Evolutionary conservation across 2,113 vertebrate species (phyloP), one percentile per base, ranked within the genome.

Genomic region (Tragelaphus buxtoni): DNA sequence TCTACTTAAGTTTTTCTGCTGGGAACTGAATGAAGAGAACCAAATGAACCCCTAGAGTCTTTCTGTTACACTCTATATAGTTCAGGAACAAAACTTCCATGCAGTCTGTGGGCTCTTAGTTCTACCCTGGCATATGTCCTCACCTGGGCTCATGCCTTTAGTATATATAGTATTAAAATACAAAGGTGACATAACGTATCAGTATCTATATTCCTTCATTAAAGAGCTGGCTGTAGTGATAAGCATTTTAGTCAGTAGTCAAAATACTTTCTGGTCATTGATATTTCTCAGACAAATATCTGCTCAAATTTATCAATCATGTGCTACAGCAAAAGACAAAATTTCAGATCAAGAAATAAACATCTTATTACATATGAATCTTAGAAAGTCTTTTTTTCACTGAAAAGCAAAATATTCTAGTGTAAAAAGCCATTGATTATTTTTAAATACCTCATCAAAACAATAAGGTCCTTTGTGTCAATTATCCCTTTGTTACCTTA

Each of bases 371-470:
- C 2, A 63, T 22, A 49, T 14, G 2, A 65, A 61, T 74, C 24
- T 76, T 96, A 7, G 11, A 84, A 95, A 96, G 32, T 60, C 60
- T 45, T 88, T 92, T 90, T 86, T 94, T 77, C 63, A 90, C 74
- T 63, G 74, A 87, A 87, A 90, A 81, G n/a, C 26, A 76, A 60
- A 93, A 76, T 51, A 93, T 22, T 4, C n/a, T 72, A 92, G 20
- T 81, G 9, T 63, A 58, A 69, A 80, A 92, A 63, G 16, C 4
- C 22, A 49, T 1, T 79, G 17, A 79, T 49, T 84, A 11, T 51
- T 79, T 79, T 79, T 20, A 11, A 53, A 55, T 22, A 53, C 9
- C 7, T 81, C 18, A 65, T 81, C 35, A 83, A 88, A 60, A 12
- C 24, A 97, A 28, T 74, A 88, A 63, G 32, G 28, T 49, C 11